Base-by-base conservation (phyloP, 2,113 vertebrate species). In the Sebastes schlegelii region DNA sequence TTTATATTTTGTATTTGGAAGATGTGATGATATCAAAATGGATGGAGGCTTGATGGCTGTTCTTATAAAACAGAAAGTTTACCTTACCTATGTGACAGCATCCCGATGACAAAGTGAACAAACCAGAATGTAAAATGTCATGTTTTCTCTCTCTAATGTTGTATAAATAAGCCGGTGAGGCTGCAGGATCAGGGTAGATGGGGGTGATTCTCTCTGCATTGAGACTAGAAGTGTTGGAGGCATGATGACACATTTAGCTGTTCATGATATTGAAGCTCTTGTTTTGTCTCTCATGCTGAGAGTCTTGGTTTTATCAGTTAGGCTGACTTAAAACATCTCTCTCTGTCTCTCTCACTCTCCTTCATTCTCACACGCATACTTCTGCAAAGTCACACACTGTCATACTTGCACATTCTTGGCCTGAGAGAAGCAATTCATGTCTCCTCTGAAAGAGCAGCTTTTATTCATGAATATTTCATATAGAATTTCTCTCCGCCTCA, bases 391-490 rank as follows among this genome's bases (percentile, higher is more conserved):
- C 62, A 54, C 69, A 49, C 64, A 23, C 57, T 46, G 43, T 79
- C 74, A 1, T 14, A 40, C 70, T 61, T n/a, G 48, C 46, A 63
- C 82, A 74, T 48, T 70, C 66, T 64, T 43, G 80, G 66, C 26
- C 45, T 6, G 51, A 77, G 62, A 77, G 60, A 74, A 42, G 46
- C 72, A 52, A 21, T 88, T 86, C 82, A 79, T 80, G 71, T 49
- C 48, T 57, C 19, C 40, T 74, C 77, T 86, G 26, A 86, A 75
- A 82, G 73, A n/a, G 42, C 52, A 83, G 81, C 64, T 84, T 91
- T 92, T 89, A 80, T 91, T 90, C 72, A 92, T 93, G 77, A 45
- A 42, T 40, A 63, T 68, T 85, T 89, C 77, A 86, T 90, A 65
- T 81, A 67, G 76, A 82, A 85, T 84, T 92, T 83, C 66, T 82